phyloP scores from a whole-genome alignment of 2,113 vertebrate species.

The Alligator sinensis region DNA sequence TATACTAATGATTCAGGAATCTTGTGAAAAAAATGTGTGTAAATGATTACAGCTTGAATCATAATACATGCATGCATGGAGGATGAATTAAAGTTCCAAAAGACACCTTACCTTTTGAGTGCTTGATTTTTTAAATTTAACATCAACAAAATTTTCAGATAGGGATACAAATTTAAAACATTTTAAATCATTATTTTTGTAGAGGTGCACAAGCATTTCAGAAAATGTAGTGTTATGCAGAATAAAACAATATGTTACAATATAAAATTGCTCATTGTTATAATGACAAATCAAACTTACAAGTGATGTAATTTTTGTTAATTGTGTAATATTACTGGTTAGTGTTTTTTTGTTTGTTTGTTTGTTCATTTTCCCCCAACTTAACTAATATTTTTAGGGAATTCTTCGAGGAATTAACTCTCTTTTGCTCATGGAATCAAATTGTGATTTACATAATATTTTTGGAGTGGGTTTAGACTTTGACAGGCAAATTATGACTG shows the following conservation, averaged over 20 bases:
- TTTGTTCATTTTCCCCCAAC: background rate
- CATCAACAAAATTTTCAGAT: background rate
- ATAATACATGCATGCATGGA: background rate
- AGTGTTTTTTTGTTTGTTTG: too few relatives aligned
- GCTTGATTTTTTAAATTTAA: background rate
- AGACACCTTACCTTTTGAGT: background rate
- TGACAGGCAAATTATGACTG: background rate
- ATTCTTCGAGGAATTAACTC: background rate
- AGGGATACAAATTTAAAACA: too few relatives aligned
- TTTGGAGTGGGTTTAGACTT: background rate
- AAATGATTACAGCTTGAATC: background rate
- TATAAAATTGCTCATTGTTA: too few relatives aligned
- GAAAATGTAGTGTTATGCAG: too few relatives aligned
- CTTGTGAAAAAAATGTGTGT: background rate
- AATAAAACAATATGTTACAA: too few relatives aligned
- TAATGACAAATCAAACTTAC: too few relatives aligned
- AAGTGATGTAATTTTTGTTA: too few relatives aligned
- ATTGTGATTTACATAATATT: background rate
- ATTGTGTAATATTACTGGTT: too few relatives aligned
- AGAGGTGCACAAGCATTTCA: too few relatives aligned
- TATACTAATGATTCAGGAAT: background rate
- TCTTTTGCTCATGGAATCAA: background rate
- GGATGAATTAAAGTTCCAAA: background rate
- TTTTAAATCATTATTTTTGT: too few relatives aligned
- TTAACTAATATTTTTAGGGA: background rate